Evolutionary conservation across 2,888 invertebrate species (phyloP).

Genomic region (Diloba caeruleocephala): DNA sequence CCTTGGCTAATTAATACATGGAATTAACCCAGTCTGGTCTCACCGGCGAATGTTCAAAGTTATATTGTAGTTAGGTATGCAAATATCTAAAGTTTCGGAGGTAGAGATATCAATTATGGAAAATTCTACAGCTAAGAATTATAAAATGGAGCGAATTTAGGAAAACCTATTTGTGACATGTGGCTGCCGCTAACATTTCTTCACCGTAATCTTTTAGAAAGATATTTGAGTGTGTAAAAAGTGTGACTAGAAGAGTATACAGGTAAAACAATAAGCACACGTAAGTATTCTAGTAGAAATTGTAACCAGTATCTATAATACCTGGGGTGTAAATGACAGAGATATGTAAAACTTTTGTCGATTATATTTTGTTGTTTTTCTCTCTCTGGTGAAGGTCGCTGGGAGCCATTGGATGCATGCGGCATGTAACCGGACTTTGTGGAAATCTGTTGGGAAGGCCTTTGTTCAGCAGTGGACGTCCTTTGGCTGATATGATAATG

Average conservation of each 20-base stretch:
- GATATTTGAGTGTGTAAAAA: not conserved
- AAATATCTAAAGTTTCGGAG: slow-evolving; percentile 62
- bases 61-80: slow-evolving; percentile 64
- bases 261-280: too few relatives aligned
- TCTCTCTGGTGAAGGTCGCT: too few relatives aligned
- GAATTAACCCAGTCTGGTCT: slow-evolving; percentile 36
- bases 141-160: slow-evolving; percentile 4
- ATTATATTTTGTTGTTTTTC: too few relatives aligned
- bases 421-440: too few relatives aligned
- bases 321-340: too few relatives aligned
- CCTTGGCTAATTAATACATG: slow-evolving; percentile 57
- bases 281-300: too few relatives aligned
- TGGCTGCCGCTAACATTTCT: slow-evolving; percentile 16
- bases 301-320: too few relatives aligned
- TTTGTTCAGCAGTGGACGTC: too few relatives aligned
- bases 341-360: too few relatives aligned
- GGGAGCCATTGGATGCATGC: too few relatives aligned
- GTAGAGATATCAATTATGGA: slow-evolving; percentile 63
- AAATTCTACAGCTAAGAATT: slow-evolving; percentile 42
- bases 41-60: slow-evolving; percentile 50
- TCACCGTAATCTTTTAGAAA: not conserved
- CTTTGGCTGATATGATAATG: too few relatives aligned
- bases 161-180: slow-evolving; percentile 33
- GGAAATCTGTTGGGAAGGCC: too few relatives aligned
- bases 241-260: slow-evolving; percentile 15